Base-by-base conservation (phyloP, 2,797 vertebrate genomes). In the Pangasius larnaudii region DNA sequence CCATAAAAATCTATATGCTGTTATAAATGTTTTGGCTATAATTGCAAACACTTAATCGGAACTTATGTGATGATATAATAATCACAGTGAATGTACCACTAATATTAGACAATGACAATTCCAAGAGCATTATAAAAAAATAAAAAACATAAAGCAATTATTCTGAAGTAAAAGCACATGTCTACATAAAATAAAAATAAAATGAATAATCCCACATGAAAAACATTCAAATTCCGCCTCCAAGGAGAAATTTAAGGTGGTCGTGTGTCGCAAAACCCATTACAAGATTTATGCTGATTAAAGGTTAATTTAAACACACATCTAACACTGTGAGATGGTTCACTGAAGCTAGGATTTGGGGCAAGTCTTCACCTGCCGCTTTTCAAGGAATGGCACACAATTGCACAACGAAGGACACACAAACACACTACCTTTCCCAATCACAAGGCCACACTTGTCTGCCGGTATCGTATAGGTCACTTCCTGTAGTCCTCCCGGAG, bases 361-460 rank as follows among this genome's bases (percentile, higher is more conserved):
- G 69, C 84, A 85, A 39, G 84, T 42, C 69, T 85, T 56, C 33
- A 85, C 84, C 22, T 74, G 84, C 53, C 39, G 19, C 39, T 51
- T 51, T 83, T 11, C 24, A 39, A 84, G 65, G 14, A 42, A 81
- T 6, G 33, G 14, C 46, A 22, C 27, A 85, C 33, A 61, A 14
- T 46, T 63, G 18, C 49, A 33, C 51, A 80, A 5, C 5, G 7
- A n/a, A 71, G 18, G 3, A 53, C 1, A 13, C 39, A 65, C 53
- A 46, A 51, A 49, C 49, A 13, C 19, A 0, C 91, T 92, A 99
- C 99, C 99, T 98, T 99, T 99, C 88, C 99, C 99, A 58, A 99
- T 99, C 90, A 99, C 98, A 0, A 99, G 97, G 58, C 99, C 99
- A 42, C 99, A 99, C 91, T 99, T 99, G 91, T 99, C 98, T 0